Base-by-base conservation (phyloP, 2,113 vertebrate genomes). In the Vombatus ursinus region DNA sequence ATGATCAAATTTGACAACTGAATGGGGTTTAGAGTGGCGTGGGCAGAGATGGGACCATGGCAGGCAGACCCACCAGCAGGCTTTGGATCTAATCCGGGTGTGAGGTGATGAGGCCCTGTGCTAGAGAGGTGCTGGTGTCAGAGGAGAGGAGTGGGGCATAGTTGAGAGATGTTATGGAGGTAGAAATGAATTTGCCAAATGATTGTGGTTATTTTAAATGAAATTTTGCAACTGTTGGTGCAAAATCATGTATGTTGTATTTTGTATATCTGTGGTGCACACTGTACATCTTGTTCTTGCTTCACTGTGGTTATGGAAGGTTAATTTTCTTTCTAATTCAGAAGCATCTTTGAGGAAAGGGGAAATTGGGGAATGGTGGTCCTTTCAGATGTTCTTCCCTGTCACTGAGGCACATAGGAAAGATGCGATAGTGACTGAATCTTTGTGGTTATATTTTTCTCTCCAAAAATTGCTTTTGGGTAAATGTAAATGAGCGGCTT, bases 311-410 rank as follows among this genome's bases (percentile, higher is more conserved):
- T 90, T 68, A n/a, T 31, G 90, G 2, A 92, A 48, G 89, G 84
- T 93, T 95, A 50, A 90, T 8, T 95, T 94, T 44, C 52, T 96
- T 95, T 53, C 54, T 89, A 26, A 48, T 95, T 54, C 47, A 94
- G 50, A 90, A 91, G 48, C 53, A 50, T 19, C 50, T 9, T 93
- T 14, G 61, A 92, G 95, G 89, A n/a, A 57, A 97, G 52, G 47
- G 61, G 89, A 90, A 93, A 93, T 12, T 89, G 12, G 50, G 53
- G 51, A 95, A 97, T 37, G 54, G 9, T 26, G 26, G 3, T 12
- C 11, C 28, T 68, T 19, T 77, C 37, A n/a, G 1, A n/a, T 19
- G 4, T n/a, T 77, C 37, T 84, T 84, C n/a, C 57, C 52, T 95
- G 52, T 26, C 24, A 5, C 19, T 94, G 91, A 95, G 90, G 3